These are phyloP conservation scores for Drosophila tristis DNA, from an alignment of 1,140 invertebrate genomes.

Conservation along the genomic window DNA sequence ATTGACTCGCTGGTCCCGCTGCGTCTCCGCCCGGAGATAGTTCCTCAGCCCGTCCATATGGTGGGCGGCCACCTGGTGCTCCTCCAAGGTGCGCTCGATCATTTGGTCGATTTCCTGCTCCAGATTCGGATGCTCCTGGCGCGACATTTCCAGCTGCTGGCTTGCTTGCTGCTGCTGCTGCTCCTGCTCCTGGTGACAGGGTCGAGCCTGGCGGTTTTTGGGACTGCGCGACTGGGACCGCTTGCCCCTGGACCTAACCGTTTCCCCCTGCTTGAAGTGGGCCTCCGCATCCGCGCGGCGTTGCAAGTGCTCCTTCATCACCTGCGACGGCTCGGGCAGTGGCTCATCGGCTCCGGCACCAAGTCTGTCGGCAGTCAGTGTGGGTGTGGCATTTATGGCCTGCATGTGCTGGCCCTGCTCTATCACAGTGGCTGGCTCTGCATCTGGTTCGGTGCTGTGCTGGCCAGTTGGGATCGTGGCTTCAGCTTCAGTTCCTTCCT, in stretches of 20 bases:
- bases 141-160: neutral
- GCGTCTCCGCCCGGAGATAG: conserved; percentile 55
- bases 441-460: too few species aligned
- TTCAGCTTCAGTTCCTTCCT: neutral
- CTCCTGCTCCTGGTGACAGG: too few species aligned
- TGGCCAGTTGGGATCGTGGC: too few species aligned
- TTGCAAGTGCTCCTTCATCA: conserved; percentile 77
- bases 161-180: too few species aligned
- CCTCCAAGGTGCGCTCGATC: conserved; percentile 43
- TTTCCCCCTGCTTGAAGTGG: neutral
- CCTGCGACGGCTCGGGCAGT: conserved; percentile 86
- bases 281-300: conserved; percentile 21
- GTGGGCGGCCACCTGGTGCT: neutral
- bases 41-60: conserved; percentile 54
- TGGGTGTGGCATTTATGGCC: conserved; percentile 24
- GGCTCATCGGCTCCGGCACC: conserved; percentile 56
- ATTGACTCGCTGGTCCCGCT: conserved; percentile 78
- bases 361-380: conserved; percentile 6
- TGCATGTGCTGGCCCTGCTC: too few species aligned
- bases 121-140: neutral
- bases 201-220: too few species aligned
- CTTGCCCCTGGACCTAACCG: too few species aligned
- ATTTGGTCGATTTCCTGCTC: conserved; percentile 51
- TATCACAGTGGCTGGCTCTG: neutral
- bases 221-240: too few species aligned